These are phyloP conservation scores for Phoenoteleia sp. DNA, from an alignment of 2,888 invertebrate genomes.

Conservation along the genomic window DNA sequence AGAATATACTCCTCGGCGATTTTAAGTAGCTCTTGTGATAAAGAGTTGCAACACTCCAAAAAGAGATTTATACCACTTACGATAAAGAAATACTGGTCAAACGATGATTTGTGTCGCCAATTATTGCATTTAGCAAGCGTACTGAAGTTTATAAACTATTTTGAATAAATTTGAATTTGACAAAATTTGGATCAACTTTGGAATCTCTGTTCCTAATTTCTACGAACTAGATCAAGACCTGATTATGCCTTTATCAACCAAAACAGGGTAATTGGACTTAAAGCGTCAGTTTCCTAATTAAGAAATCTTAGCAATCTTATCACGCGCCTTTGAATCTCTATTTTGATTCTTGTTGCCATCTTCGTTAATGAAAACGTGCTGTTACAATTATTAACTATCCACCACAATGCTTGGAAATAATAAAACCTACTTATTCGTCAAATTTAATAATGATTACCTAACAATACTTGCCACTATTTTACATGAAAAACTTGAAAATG, in stretches of 20 bases:
- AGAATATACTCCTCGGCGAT: conserved; percentile 50
- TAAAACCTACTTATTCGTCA: conserved; percentile 8
- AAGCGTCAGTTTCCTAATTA: conserved; percentile 64
- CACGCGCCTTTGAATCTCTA: conserved; percentile 37
- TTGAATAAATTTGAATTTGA: conserved; percentile 38
- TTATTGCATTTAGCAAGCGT: conserved; percentile 25
- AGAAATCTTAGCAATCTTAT: conserved; percentile 53
- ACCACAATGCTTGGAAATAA: background rate
- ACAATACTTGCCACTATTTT: background rate
- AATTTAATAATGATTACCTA: conserved; percentile 6
- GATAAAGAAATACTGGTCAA: conserved; percentile 27
- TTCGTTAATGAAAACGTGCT: conserved; percentile 30
- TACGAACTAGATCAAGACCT: conserved; percentile 59
- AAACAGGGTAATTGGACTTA: conserved; percentile 64
- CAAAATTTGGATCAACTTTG: conserved; percentile 20
- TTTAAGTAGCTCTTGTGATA: conserved; percentile 59
- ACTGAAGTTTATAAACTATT: conserved; percentile 4
- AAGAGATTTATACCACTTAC: conserved; percentile 58
- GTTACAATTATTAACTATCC: conserved; percentile 32
- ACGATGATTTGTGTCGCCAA: conserved; percentile 44
- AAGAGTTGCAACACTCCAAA: conserved; percentile 52
- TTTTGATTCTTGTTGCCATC: conserved; percentile 10
- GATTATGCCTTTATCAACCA: conserved; percentile 52
- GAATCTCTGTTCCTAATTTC: conserved; percentile 51
- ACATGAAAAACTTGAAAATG: background rate